These are phyloP conservation scores for Threskiornis aethiopicus DNA, from an alignment of 2,797 vertebrate species.

Conservation along the genomic window DNA sequence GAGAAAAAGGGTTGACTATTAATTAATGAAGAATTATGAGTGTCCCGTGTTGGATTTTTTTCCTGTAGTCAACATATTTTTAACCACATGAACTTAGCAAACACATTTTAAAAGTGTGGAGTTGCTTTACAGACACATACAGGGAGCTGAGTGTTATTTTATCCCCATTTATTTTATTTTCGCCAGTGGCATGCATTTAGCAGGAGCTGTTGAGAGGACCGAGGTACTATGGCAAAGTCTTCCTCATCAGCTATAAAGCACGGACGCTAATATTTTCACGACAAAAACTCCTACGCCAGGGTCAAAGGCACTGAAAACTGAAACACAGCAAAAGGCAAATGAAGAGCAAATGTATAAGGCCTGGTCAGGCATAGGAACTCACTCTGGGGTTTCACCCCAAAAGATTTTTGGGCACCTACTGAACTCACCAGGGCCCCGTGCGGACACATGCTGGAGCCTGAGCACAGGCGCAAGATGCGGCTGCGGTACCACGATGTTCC, in stretches of 20 bases:
- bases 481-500: accelerated
- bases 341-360: neutral
- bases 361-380: neutral
- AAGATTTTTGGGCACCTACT: neutral
- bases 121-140: conserved; percentile 16
- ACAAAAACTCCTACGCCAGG: neutral
- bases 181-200: neutral
- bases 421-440: neutral
- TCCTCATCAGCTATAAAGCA: neutral
- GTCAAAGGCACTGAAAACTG: neutral
- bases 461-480: neutral
- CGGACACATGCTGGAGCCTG: neutral
- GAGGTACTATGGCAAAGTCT: neutral
- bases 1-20: conserved; percentile 56
- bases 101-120: conserved; percentile 32
- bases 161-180: conserved; percentile 17
- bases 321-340: neutral
- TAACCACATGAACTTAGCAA: conserved; percentile 38
- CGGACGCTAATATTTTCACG: neutral
- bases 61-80: conserved; percentile 54
- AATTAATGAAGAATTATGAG: conserved; percentile 73
- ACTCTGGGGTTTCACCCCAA: neutral
- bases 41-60: conserved; percentile 51
- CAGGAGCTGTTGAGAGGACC: neutral
- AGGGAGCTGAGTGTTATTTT: conserved; percentile 40